A percentile compares a stretch with the other conserved stretches of the same genome.
These are phyloP conservation scores for Athripsodes cinereus DNA, from an alignment of 2,888 invertebrate genomes.

Conservation along the genomic window DNA sequence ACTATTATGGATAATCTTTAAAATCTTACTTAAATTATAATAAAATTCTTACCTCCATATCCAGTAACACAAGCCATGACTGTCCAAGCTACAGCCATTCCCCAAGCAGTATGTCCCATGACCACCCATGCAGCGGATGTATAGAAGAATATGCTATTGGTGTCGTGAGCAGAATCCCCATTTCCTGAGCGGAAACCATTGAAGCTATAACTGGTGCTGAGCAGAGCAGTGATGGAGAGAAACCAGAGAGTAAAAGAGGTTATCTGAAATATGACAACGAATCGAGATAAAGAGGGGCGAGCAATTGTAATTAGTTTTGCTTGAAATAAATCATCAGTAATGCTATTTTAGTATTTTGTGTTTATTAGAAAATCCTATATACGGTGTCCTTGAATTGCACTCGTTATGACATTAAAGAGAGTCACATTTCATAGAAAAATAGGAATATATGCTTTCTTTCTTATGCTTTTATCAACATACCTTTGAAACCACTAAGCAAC, in stretches of 20 bases:
- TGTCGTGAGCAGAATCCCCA: not conserved
- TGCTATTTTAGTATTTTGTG: too few species aligned
- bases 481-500: slow-evolving; percentile 37
- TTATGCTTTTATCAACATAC: too few species aligned
- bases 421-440: too few species aligned
- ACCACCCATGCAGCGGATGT: slow-evolving; percentile 36
- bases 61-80: slow-evolving; percentile 40
- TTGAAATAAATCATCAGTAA: too few species aligned
- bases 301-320: too few species aligned
- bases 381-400: too few species aligned
- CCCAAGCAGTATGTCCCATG: slow-evolving; percentile 43
- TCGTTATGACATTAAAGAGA: too few species aligned
- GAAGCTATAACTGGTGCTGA: slow-evolving; percentile 35
- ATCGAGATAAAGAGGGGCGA: too few species aligned
- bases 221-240: slow-evolving; percentile 31
- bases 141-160: slow-evolving; percentile 30
- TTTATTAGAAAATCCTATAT: too few species aligned
- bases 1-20: too few species aligned
- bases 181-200: slow-evolving; percentile 28
- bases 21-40: too few species aligned
- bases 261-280: slow-evolving; percentile 11
- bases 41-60: slow-evolving; percentile 39
- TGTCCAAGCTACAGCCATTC: slow-evolving; percentile 40
- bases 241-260: slow-evolving; percentile 31
- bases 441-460: too few species aligned